phyloP scores from a whole-genome alignment of 2,888 invertebrate species.

The Resseliella maxima region DNA sequence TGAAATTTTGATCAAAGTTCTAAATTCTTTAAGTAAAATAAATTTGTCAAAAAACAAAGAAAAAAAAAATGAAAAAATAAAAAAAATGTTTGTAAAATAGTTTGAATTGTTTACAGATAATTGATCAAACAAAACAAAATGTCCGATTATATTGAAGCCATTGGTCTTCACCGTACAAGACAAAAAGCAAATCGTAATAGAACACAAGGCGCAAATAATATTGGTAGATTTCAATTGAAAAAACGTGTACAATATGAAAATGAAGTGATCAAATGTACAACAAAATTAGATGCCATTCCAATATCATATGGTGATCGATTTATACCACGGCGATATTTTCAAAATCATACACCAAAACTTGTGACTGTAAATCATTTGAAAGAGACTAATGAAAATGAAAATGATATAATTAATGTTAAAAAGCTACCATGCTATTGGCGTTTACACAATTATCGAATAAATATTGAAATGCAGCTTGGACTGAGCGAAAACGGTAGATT shows the following conservation, averaged over 20 bases:
- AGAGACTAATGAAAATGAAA: background rate
- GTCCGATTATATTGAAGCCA: background rate
- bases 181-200: background rate
- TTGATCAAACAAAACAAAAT: background rate
- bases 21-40: too few species aligned
- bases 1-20: too few species aligned
- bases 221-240: conserved; percentile 57
- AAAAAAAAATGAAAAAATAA: too few species aligned
- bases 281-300: background rate
- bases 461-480: conserved; percentile 18
- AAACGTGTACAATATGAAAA: conserved; percentile 55
- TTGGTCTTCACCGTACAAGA: background rate
- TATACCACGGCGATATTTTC: conserved; percentile 64
- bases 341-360: background rate
- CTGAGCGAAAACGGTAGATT: background rate
- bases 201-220: background rate
- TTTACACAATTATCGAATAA: conserved; percentile 11
- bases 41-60: too few species aligned
- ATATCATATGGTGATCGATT: conserved; percentile 64
- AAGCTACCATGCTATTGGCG: background rate
- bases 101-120: too few species aligned
- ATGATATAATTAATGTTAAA: conserved; percentile 37
- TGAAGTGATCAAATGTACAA: background rate
- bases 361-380: background rate
- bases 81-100: too few species aligned